Evolutionary conservation across 2,113 vertebrate genomes (phyloP).

Genomic region (Pycnonotus jocosus): DNA sequence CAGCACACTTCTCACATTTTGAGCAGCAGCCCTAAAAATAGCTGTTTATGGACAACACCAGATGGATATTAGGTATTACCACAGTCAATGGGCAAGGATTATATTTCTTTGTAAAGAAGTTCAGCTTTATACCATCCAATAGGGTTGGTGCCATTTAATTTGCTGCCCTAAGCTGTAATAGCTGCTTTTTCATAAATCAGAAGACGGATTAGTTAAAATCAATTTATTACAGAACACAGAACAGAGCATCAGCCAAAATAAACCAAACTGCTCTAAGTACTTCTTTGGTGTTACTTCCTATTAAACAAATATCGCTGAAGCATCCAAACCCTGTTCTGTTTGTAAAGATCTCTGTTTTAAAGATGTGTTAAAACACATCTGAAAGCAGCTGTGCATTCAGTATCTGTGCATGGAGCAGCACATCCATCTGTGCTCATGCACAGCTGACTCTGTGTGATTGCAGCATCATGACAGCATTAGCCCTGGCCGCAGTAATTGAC

Average conservation of each 20-base stretch:
- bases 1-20: not conserved
- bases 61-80: constrained; percentile 60
- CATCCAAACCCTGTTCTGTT: not conserved
- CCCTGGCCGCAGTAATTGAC: not conserved
- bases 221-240: constrained; percentile 1
- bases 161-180: constrained; percentile 14
- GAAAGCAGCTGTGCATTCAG: not conserved
- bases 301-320: not conserved
- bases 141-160: constrained; percentile 34
- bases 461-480: not conserved
- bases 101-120: constrained; percentile 50
- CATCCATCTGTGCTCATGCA: not conserved
- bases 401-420: not conserved
- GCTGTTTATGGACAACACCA: constrained; percentile 19
- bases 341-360: not conserved
- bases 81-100: constrained; percentile 19
- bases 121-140: constrained; percentile 32
- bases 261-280: not conserved
- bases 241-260: not conserved
- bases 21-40: constrained; percentile 5
- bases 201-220: constrained; percentile 43
- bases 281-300: not conserved
- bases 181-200: constrained; percentile 63
- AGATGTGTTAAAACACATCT: not conserved
- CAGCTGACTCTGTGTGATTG: not conserved